A percentile compares a stretch with the other conserved stretches of the same genome.
phyloP scores from a whole-genome alignment of 2,888 invertebrate genomes.

The Lasioglossum malachurum region DNA sequence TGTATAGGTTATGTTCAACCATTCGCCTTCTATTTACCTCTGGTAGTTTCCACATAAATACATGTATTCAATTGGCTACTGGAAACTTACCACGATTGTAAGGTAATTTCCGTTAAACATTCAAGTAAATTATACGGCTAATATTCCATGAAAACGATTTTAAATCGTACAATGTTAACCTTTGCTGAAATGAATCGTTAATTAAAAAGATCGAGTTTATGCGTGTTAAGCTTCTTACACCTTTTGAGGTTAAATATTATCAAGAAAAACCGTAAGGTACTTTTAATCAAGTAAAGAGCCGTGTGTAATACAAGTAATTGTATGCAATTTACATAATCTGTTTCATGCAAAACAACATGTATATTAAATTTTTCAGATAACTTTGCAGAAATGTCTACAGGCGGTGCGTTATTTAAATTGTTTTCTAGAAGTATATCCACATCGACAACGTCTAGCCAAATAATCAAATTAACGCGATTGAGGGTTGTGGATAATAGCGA shows the following conservation, averaged over 20 bases:
- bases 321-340: background rate
- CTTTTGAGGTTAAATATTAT: background rate
- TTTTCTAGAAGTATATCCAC: conserved; percentile 79
- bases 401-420: background rate
- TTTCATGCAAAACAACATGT: background rate
- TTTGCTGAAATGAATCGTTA: too few species aligned
- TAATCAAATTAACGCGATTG: conserved; percentile 91
- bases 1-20: conserved; percentile 38
- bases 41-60: background rate
- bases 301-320: background rate
- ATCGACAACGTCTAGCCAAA: conserved; percentile 87
- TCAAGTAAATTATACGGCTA: background rate
- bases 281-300: background rate
- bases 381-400: conserved; percentile 10
- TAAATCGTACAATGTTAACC: too few species aligned
- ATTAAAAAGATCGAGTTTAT: background rate
- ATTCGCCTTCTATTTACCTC: background rate
- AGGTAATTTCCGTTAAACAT: background rate
- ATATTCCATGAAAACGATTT: background rate
- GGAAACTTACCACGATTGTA: background rate
- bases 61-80: background rate
- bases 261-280: background rate
- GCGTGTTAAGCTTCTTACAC: background rate
- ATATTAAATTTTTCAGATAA: conserved; percentile 10
- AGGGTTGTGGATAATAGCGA: conserved; percentile 99